Evolutionary conservation across 2,113 vertebrate species (phyloP).

Genomic region (Nothoprocta pentlandii): DNA sequence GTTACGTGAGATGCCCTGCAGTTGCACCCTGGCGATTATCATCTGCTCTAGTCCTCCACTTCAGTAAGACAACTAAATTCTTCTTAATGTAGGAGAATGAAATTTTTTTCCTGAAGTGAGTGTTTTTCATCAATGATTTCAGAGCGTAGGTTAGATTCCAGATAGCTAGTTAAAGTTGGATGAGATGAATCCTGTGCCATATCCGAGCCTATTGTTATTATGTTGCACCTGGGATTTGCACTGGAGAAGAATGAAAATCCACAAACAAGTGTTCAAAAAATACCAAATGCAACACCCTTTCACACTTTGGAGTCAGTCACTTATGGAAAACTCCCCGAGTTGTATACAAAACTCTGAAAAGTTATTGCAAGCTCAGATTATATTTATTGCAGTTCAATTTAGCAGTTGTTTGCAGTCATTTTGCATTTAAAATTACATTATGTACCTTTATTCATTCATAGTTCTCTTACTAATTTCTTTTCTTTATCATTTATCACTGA

Average conservation of each 20-base stretch:
- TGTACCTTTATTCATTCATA: background rate
- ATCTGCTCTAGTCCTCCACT: background rate
- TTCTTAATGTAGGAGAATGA: background rate
- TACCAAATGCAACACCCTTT: rapidly evolving
- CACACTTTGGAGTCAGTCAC: background rate
- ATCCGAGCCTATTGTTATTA: background rate
- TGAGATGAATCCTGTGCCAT: background rate
- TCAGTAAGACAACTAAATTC: background rate
- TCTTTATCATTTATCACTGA: background rate
- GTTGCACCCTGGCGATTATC: background rate
- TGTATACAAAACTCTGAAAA: background rate
- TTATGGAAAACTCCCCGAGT: background rate
- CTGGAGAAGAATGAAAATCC: background rate
- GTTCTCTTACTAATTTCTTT: background rate
- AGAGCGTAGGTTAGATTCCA: background rate
- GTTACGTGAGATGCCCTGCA: rapidly evolving
- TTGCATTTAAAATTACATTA: conserved; percentile 7
- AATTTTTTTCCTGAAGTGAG: background rate
- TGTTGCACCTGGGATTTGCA: background rate
- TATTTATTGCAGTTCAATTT: background rate
- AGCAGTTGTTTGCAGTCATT: background rate
- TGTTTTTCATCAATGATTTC: background rate
- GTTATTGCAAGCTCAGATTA: background rate
- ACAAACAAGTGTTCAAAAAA: background rate
- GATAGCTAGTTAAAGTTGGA: background rate